A percentile compares a stretch with the other conserved stretches of the same genome.
Conservation (phyloP, 2,113 vertebrate species). For the Megaptera novaeangliae region DNA sequence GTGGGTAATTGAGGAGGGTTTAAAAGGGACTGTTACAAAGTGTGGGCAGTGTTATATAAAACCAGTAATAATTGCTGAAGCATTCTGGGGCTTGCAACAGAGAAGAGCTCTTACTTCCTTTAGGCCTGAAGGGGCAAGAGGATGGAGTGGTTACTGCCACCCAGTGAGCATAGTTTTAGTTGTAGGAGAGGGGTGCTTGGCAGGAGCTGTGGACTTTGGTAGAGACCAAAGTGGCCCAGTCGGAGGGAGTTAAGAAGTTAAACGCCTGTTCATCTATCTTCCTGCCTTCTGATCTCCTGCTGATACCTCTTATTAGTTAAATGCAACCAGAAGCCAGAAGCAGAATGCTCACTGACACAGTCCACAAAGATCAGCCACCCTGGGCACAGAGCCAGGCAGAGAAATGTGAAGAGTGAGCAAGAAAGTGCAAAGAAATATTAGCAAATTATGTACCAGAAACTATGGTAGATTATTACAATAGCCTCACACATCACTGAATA, state of each 20-base stretch:
- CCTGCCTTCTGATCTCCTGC: not conserved
- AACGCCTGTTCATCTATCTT: not conserved
- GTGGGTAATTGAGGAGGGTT: not conserved
- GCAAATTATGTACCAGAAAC: not conserved
- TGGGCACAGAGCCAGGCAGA: not conserved
- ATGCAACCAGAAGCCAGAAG: not conserved
- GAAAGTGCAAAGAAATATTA: not conserved
- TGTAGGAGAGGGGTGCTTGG: not conserved
- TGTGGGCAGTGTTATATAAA: not conserved
- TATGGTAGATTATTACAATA: not conserved
- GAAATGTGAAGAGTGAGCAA: not conserved
- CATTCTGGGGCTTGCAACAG: not conserved
- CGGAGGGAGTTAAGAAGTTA: not conserved
- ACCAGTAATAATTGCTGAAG: not conserved
- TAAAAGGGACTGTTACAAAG: not conserved
- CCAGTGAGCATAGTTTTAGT: not conserved
- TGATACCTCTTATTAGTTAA: not conserved
- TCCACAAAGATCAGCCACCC: not conserved
- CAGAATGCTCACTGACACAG: not conserved
- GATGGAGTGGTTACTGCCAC: not conserved
- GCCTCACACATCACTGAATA: not conserved
- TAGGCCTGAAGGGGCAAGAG: not conserved
- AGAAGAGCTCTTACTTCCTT: not conserved
- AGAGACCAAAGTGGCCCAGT: not conserved
- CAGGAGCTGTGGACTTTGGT: not conserved